Base-by-base conservation (phyloP, 1,140 invertebrate species). In the Hesperophylax magnus region DNA sequence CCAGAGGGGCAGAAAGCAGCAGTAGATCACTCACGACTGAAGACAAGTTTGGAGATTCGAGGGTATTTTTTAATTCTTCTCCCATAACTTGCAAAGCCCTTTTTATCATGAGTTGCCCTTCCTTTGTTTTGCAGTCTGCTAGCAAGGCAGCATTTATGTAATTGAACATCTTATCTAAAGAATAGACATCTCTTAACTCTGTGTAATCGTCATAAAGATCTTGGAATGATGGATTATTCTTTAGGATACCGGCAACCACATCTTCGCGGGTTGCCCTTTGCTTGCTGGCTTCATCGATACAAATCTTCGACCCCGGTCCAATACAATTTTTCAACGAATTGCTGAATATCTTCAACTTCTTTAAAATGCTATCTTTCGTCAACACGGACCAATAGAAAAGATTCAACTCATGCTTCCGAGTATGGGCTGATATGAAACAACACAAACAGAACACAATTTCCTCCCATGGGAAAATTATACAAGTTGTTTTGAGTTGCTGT, bases 41-140 rank as follows among this genome's bases (percentile, higher is more conserved):
- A 3, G 69, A 72, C 47, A 72, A 3, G 20, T 72, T 72, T 20
- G 69, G 69, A 52, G 69, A 72, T 22, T 72, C 69, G 8, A 72
- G 20, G 11, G 69, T 52, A 52, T 53, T 52, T 52, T 72, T 72
- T 17, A 72, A 20, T 22, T 15, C 11, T 24, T 72, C 69, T 27
- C 69, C 69, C 2, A 72, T 52, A 15, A 53, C 20, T 24, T 72
- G 69, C 15, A 72, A 24, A 2, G 17, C 14, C 11, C 69, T 18
- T 24, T 53, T 54, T 11, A 72, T 20, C 1, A n/a, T 39, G 5
- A 72, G 52, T 18, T 54, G 69, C 7, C 69, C 69, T 22, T 24
- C 18, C 15, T 22, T 17, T 20, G 18, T 17, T n/a, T 52, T 54
- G 9, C 5, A 52, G 18, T 69, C 39, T 6, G 69, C 69, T 72